These are phyloP conservation scores for Xiphophorus couchianus DNA, from an alignment of 2,113 vertebrate species.

Conservation along the genomic window DNA sequence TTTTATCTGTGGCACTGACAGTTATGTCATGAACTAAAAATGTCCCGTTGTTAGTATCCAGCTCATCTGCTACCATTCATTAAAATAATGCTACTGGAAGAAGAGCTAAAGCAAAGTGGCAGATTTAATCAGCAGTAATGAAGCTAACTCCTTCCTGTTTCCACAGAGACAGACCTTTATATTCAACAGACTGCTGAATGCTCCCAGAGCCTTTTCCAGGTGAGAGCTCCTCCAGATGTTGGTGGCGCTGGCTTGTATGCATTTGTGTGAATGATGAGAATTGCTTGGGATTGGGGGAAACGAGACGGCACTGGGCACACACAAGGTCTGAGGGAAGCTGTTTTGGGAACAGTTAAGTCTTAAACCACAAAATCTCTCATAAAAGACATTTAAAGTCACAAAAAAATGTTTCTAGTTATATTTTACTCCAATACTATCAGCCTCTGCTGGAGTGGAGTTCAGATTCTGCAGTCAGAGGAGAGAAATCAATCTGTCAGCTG, in stretches of 20 bases:
- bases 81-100: constrained; percentile 41
- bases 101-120: constrained; percentile 60
- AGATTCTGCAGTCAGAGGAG: too few relatives aligned
- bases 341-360: not conserved
- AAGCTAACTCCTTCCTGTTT: constrained; percentile 64
- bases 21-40: constrained; percentile 21
- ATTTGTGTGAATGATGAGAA: not conserved
- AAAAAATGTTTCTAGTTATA: not conserved
- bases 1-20: too few relatives aligned
- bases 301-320: not conserved
- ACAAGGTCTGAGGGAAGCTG: not conserved
- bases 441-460: too few relatives aligned
- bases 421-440: too few relatives aligned
- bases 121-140: constrained; percentile 72
- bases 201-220: constrained; percentile 61
- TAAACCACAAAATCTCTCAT: not conserved
- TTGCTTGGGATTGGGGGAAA: not conserved
- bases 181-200: constrained; percentile 50
- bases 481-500: too few relatives aligned
- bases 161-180: constrained; percentile 53
- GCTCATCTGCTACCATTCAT: constrained; percentile 35
- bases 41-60: not conserved
- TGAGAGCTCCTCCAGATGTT: constrained; percentile 38
- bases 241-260: not conserved
- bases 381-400: not conserved